phyloP scores from a whole-genome alignment of 1,140 invertebrate genomes.

The Drosophila pachea region DNA sequence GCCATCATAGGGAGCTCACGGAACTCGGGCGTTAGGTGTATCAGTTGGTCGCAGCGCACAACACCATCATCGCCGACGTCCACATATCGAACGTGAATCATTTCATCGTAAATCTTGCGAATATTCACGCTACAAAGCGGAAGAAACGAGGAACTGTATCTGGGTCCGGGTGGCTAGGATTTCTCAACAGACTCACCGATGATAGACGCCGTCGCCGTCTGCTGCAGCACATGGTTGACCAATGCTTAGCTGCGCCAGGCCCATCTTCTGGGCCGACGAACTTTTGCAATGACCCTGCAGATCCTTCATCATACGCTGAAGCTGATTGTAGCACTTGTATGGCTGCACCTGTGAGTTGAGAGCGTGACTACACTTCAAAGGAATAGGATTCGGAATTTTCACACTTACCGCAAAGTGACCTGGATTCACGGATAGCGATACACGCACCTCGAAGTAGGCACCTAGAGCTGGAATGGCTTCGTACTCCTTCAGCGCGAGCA shows the following conservation, averaged over 20 bases:
- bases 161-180: not conserved
- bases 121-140: conserved; percentile 58
- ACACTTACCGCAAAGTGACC: conserved; percentile 66
- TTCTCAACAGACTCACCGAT: conserved; percentile 51
- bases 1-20: conserved; percentile 71
- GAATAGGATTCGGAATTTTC: not conserved
- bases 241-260: conserved; percentile 43
- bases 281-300: conserved; percentile 67
- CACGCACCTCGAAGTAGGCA: conserved; percentile 71
- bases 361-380: not conserved
- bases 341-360: conserved; percentile 63
- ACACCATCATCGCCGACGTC: conserved; percentile 71
- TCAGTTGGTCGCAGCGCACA: conserved; percentile 62
- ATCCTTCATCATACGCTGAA: conserved; percentile 67
- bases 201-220: conserved; percentile 67
- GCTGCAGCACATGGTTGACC: conserved; percentile 68
- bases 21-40: conserved; percentile 55
- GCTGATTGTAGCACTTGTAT: conserved; percentile 68
- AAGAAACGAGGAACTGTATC: not conserved
- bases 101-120: conserved; percentile 69
- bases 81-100: conserved; percentile 69
- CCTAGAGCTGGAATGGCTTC: conserved; percentile 61
- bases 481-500: conserved; percentile 60
- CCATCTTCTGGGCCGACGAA: conserved; percentile 23
- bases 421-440: conserved; percentile 69